Percentiles rank a stretch among this genome's conserved stretches.
Conservation (phyloP, 2,888 invertebrate species). For the Ethmia dodecea region DNA sequence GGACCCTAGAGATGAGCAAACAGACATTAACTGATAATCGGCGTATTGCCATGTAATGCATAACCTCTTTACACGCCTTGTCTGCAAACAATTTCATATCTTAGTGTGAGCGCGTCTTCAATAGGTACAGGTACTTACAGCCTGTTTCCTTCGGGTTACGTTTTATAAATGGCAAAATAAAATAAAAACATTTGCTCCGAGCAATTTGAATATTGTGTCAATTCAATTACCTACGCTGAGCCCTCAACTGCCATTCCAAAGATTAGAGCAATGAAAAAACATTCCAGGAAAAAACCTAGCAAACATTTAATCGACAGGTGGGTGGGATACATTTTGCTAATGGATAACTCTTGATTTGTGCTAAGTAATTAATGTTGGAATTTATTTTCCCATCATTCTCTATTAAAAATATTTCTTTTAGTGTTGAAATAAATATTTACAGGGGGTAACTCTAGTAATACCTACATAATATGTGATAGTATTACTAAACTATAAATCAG, state of each 20-base stretch:
- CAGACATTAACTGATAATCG: slow-evolving; percentile 48
- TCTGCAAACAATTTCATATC: slow-evolving; percentile 35
- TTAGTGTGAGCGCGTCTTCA: slow-evolving; percentile 27
- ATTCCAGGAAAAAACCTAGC: slow-evolving; percentile 42
- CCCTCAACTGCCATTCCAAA: slow-evolving; percentile 36
- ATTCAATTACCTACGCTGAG: slow-evolving; percentile 42
- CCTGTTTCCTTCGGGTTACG: slow-evolving; percentile 4
- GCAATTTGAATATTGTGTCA: slow-evolving; percentile 46
- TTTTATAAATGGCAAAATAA: slow-evolving; percentile 34
- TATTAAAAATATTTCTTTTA: too few species aligned
- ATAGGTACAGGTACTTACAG: slow-evolving; percentile 21
- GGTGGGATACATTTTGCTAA: too few species aligned
- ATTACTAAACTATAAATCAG: too few species aligned
- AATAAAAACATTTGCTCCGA: slow-evolving; percentile 38
- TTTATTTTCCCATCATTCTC: too few species aligned
- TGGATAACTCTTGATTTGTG: too few species aligned
- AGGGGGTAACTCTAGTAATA: too few species aligned
- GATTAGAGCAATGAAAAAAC: slow-evolving; percentile 60
- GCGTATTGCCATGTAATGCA: not conserved
- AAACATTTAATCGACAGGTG: slow-evolving; percentile 47
- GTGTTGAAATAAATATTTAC: too few species aligned
- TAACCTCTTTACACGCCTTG: not conserved
- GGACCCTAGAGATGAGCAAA: slow-evolving; percentile 27
- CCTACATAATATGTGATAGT: too few species aligned
- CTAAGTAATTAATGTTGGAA: too few species aligned